Percentiles rank a stretch among this genome's conserved stretches.
These are phyloP conservation scores for Bombus waltoni DNA, from an alignment of 1,140 invertebrate genomes.

Conservation along the genomic window DNA sequence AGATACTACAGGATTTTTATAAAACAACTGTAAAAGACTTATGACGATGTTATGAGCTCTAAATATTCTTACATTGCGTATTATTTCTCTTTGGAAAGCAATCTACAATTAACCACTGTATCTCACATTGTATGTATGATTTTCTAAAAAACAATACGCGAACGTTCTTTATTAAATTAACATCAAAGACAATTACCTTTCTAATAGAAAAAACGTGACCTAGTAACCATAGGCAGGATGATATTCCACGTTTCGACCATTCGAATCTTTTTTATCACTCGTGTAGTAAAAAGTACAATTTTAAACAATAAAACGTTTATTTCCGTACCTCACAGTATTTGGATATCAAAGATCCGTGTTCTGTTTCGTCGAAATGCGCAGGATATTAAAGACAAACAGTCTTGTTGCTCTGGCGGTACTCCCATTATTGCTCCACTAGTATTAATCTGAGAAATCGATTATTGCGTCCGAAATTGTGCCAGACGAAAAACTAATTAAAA, in stretches of 20 bases:
- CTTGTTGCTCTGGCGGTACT: not conserved
- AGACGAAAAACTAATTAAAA: not conserved
- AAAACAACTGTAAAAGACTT: not conserved
- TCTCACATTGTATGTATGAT: not conserved
- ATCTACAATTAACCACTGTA: not conserved
- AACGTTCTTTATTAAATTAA: not conserved
- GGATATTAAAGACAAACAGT: constrained; percentile 17
- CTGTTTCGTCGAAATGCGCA: not conserved
- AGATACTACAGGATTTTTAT: too few relatives aligned
- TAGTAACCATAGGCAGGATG: not conserved
- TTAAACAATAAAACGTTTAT: not conserved
- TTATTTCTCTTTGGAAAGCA: not conserved
- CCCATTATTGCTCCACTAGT: not conserved
- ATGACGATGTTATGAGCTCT: not conserved
- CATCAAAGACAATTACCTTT: not conserved
- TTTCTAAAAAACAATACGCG: not conserved
- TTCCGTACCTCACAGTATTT: not conserved
- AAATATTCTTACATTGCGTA: too few relatives aligned
- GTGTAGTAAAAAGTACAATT: not conserved
- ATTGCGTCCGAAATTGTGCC: too few relatives aligned
- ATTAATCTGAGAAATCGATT: not conserved
- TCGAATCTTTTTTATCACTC: not conserved
- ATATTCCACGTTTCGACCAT: not conserved
- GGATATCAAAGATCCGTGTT: not conserved
- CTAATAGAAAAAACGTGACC: not conserved